Base-by-base conservation (phyloP, 2,888 invertebrate species). In the Chydorus sphaericus region DNA sequence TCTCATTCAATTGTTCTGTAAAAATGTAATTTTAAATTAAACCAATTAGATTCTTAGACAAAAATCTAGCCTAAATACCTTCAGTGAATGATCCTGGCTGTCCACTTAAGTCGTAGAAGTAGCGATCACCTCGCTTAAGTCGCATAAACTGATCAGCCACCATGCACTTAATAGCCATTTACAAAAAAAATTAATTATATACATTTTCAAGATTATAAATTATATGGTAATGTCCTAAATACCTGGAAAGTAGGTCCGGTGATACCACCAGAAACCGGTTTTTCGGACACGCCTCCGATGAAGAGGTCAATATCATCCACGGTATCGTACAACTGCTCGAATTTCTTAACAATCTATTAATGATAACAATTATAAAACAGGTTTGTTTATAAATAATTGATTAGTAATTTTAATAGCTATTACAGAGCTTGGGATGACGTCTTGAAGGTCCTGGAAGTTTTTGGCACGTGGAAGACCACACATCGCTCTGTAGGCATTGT, bases 101-200 rank as follows among this genome's bases (percentile, higher is more conserved):
- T 28, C 63, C 65, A 0, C 63, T 63, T 48, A 71, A 70, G 59
- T 77, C 78, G 66, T 85, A 87, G 72, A 86, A 89, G 66, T 80
- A 86, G 53, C 85, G 73, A 67, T 89, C 88, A 1, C 82, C 83
- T 39, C 72, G 70, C 60, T 80, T 80, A 0, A 83, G 79, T 59
- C 85, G 77, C 60, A 78, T 73, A 62, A 92, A 79, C 69, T 91
- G 89, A 65, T 85, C 85, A 59, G 79, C 71, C 23, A 75, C 65
- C 48, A 74, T 68, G 59, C 73, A 73, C 29, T n/a, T n/a, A n/a
- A n/a, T n/a, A n/a, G n/a, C n/a, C n/a, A n/a, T n/a, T n/a, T n/a
- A n/a, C n/a, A n/a, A n/a, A n/a, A n/a, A n/a, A n/a, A n/a, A n/a
- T n/a, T n/a, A n/a, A n/a, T n/a, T n/a, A n/a, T n/a, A n/a, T n/a